Evolutionary conservation across 2,797 vertebrate genomes (phyloP).

Genomic region (Cottoperca gobio): DNA sequence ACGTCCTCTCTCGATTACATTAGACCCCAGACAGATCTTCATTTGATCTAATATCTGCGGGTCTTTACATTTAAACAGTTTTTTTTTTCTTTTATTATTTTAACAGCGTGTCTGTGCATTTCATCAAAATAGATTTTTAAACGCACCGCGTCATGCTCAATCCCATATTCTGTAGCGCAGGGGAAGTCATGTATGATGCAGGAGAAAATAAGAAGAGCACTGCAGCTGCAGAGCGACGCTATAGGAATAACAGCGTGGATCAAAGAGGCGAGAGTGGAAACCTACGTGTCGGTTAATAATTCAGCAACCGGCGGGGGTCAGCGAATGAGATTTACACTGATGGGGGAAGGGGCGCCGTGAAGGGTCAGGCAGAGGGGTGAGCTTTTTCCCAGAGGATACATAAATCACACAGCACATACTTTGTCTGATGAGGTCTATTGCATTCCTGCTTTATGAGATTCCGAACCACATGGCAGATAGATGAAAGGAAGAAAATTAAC

Average conservation of each 20-base stretch:
- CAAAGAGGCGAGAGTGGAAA: slow-evolving; percentile 40
- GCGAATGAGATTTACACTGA: slow-evolving; percentile 31
- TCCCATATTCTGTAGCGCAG: neutral
- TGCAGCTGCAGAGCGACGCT: slow-evolving; percentile 1
- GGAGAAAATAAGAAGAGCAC: slow-evolving; percentile 6
- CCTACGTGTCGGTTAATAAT: slow-evolving; percentile 60
- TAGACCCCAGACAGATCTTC: neutral
- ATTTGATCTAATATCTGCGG: neutral
- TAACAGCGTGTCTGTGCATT: slow-evolving; percentile 9
- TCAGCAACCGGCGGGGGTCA: slow-evolving; percentile 33
- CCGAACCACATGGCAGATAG: neutral
- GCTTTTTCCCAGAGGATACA: slow-evolving; percentile 1
- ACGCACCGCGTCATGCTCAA: neutral
- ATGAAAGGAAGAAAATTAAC: neutral
- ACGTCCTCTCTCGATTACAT: neutral
- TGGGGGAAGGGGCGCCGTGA: neutral
- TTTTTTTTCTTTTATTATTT: neutral
- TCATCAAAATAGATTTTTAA: slow-evolving; percentile 38
- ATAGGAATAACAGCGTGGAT: slow-evolving; percentile 38
- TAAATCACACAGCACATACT: neutral
- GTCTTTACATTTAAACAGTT: neutral
- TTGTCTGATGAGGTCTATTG: neutral
- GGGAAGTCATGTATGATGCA: slow-evolving; percentile 16
- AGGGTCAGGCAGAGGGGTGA: neutral
- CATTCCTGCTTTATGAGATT: neutral